A percentile compares a stretch with the other conserved stretches of the same genome.
These are phyloP conservation scores for Calosoma granatense DNA, from an alignment of 1,140 invertebrate species.

Conservation along the genomic window DNA sequence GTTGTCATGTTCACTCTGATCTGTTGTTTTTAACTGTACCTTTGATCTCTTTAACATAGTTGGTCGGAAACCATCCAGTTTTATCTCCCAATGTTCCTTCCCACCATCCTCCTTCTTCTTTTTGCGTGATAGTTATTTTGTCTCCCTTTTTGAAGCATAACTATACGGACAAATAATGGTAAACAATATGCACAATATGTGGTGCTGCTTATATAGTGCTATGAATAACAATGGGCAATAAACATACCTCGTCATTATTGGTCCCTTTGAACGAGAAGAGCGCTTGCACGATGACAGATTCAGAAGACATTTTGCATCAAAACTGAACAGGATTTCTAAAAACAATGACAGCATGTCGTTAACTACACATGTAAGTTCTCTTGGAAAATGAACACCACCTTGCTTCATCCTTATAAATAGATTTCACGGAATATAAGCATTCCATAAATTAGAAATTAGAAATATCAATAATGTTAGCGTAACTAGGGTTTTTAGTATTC, in stretches of 20 bases:
- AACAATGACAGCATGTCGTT: too few relatives aligned
- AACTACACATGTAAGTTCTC: too few relatives aligned
- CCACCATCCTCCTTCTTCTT: conserved; percentile 93
- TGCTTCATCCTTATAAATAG: conserved; percentile 11
- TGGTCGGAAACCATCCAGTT: conserved; percentile 97
- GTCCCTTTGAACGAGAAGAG: conserved; percentile 88
- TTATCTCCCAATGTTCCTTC: conserved; percentile 90
- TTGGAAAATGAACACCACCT: too few relatives aligned
- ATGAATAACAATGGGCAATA: conserved; percentile 11
- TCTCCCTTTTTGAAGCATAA: conserved; percentile 94
- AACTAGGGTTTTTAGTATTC: conserved; percentile 13
- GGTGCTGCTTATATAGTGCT: not conserved
- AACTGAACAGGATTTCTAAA: not conserved
- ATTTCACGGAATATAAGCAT: conserved; percentile 12
- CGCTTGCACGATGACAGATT: conserved; percentile 73
- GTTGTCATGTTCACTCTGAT: not conserved
- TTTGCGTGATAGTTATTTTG: conserved; percentile 83
- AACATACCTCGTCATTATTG: conserved; percentile 89
- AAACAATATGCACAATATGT: conserved; percentile 9
- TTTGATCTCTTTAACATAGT: conserved; percentile 89
- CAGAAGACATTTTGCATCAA: conserved; percentile 39
- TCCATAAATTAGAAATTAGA: conserved; percentile 3
- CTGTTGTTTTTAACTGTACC: conserved; percentile 24
- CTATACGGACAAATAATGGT: conserved; percentile 42
- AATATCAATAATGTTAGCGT: conserved; percentile 8